Conservation (phyloP, 2,797 vertebrate species). For the Eupleurogrammus muticus region DNA sequence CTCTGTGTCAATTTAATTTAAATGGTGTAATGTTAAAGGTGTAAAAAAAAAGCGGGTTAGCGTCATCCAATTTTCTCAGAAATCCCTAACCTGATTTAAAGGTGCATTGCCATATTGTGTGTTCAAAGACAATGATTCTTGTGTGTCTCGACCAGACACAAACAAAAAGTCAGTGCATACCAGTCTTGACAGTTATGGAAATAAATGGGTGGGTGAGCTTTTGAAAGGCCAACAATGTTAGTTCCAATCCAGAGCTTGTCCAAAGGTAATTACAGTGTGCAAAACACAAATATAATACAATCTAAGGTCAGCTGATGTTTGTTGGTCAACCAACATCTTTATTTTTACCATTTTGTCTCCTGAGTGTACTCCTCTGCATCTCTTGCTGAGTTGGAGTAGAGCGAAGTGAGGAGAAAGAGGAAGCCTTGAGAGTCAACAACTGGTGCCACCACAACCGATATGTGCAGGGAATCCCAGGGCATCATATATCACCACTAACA, state of each 20-base stretch:
- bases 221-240: constrained; percentile 31
- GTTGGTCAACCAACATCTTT: constrained; percentile 22
- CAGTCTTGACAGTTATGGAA: constrained; percentile 44
- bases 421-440: constrained; percentile 49
- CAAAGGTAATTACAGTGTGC: constrained; percentile 43
- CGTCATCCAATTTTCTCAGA: constrained; percentile 23
- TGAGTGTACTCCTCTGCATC: constrained; percentile 17
- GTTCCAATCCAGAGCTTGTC: constrained; percentile 42
- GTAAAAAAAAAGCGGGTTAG: background rate
- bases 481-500: constrained; percentile 73
- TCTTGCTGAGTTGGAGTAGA: background rate
- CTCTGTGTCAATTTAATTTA: constrained; percentile 10
- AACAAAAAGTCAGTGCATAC: constrained; percentile 23
- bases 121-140: constrained; percentile 25
- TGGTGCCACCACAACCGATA: constrained; percentile 44
- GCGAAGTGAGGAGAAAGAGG: constrained; percentile 9
- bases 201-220: constrained; percentile 47
- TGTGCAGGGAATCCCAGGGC: constrained; percentile 68
- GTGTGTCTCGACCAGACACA: constrained; percentile 23
- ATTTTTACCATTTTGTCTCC: constrained; percentile 22
- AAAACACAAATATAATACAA: constrained; percentile 41
- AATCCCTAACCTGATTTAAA: background rate
- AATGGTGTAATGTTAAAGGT: background rate
- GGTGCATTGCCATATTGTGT: background rate
- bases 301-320: constrained; percentile 15